Evolutionary conservation across 1,140 invertebrate genomes (phyloP).

Genomic region (Lasaia peninsularis): DNA sequence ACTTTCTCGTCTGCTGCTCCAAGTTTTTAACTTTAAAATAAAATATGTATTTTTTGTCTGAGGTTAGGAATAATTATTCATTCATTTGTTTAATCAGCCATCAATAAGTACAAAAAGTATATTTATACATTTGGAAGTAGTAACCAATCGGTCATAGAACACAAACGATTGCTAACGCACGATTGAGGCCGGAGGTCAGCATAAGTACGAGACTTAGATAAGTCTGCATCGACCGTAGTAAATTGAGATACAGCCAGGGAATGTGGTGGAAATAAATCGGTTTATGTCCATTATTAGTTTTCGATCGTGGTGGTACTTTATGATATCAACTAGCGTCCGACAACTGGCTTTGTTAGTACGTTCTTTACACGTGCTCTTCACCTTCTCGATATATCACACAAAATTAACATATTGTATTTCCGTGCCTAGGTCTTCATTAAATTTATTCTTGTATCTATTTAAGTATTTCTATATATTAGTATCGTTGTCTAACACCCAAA

Average conservation of each 20-base stretch:
- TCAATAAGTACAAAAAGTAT: not conserved
- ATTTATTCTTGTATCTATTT: too few species aligned
- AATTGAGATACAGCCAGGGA: constrained; percentile 38
- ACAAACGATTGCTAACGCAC: constrained; percentile 56
- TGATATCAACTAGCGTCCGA: constrained; percentile 11
- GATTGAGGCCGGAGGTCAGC: constrained; percentile 53
- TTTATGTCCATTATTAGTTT: constrained; percentile 33
- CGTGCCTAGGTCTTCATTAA: too few species aligned
- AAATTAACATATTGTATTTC: too few species aligned
- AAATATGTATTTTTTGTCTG: too few species aligned
- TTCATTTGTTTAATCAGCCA: not conserved
- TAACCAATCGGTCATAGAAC: constrained; percentile 52
- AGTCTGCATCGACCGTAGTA: constrained; percentile 28
- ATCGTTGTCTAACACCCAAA: too few species aligned
- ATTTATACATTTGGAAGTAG: constrained; percentile 30
- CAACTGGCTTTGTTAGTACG: constrained; percentile 14
- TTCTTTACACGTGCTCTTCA: constrained; percentile 4
- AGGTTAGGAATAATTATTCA: not conserved
- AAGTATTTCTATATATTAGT: too few species aligned
- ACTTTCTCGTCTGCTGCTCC: too few species aligned
- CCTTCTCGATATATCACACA: not conserved
- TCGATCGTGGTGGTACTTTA: constrained; percentile 16
- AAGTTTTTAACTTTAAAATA: too few species aligned
- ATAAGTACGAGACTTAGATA: constrained; percentile 46
- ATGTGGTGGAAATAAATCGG: constrained; percentile 35